phyloP scores from a whole-genome alignment of 2,113 vertebrate genomes.

The Otus sunia region DNA sequence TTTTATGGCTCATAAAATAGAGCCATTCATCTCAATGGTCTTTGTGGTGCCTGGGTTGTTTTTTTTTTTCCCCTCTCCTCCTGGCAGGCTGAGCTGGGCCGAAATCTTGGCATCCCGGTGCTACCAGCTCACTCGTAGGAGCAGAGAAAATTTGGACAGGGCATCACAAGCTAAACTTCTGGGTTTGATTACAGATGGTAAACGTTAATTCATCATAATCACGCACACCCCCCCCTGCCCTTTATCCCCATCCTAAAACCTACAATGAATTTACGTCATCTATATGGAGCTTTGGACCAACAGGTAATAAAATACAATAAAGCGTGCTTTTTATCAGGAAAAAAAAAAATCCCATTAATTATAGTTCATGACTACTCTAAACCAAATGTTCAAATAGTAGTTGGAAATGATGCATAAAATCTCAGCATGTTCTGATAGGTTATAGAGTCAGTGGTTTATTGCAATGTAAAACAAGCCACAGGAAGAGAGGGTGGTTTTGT shows the following conservation, averaged over 20 bases:
- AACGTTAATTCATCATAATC: conserved; percentile 36
- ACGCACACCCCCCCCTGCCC: background rate
- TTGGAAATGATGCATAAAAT: conserved; percentile 42
- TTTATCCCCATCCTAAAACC: background rate
- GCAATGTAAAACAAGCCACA: conserved; percentile 54
- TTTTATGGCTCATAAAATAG: conserved; percentile 99
- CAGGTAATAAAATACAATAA: conserved; percentile 55
- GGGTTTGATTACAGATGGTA: conserved; percentile 7
- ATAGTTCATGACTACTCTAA: conserved; percentile 60
- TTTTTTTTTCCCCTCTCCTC: background rate
- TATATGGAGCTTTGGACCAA: conserved; percentile 22
- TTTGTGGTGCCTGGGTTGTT: conserved; percentile 73
- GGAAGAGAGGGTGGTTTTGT: conserved; percentile 55
- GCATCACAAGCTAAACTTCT: background rate
- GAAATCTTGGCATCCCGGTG: conserved; percentile 21
- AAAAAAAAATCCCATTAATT: conserved; percentile 43
- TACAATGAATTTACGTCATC: conserved; percentile 26
- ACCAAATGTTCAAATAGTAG: conserved; percentile 60
- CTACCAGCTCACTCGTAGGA: conserved; percentile 1
- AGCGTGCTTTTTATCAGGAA: conserved; percentile 36
- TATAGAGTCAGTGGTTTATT: conserved; percentile 62
- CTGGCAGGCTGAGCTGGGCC: conserved; percentile 65
- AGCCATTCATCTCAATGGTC: conserved; percentile 87
- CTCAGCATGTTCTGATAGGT: conserved; percentile 64
- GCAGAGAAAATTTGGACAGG: background rate